phyloP scores from a whole-genome alignment of 92 coral and sea anemone species.

The Zoanthus solanderi region DNA sequence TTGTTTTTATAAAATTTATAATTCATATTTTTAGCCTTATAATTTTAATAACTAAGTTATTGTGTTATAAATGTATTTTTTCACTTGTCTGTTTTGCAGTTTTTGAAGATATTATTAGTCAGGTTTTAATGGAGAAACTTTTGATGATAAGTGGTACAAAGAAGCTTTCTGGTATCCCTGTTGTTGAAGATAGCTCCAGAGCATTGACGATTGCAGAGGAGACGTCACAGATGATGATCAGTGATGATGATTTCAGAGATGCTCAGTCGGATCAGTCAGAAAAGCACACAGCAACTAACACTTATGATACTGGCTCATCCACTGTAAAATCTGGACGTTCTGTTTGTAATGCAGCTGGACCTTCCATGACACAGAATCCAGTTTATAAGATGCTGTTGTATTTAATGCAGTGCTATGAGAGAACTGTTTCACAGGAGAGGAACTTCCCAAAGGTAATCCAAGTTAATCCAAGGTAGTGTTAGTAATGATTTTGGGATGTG shows the following conservation, averaged over 20 bases:
- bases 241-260: conserved; percentile 13
- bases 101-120: conserved; percentile 38
- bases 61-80: not conserved
- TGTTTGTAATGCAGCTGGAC: not conserved
- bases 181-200: not conserved
- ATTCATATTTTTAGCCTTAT: no score
- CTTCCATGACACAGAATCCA: conserved; percentile 14
- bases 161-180: conserved; percentile 21
- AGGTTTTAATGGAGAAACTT: conserved; percentile 38
- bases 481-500: no score
- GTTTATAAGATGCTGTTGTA: conserved; percentile 33
- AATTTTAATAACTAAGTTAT: no score
- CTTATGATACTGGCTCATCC: not conserved
- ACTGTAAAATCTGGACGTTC: not conserved
- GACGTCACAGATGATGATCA: conserved; percentile 43
- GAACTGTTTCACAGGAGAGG: conserved; percentile 27
- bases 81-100: conserved; percentile 10
- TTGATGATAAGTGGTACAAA: conserved; percentile 12
- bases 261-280: not conserved
- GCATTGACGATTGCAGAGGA: conserved; percentile 43
- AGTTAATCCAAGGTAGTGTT: no score
- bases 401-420: conserved; percentile 46
- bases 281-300: not conserved
- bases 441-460: conserved; percentile 29
- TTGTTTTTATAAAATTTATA: no score